A percentile compares a stretch with the other conserved stretches of the same genome.
phyloP scores from a whole-genome alignment of 2,113 vertebrate species.

The Platanista minor region DNA sequence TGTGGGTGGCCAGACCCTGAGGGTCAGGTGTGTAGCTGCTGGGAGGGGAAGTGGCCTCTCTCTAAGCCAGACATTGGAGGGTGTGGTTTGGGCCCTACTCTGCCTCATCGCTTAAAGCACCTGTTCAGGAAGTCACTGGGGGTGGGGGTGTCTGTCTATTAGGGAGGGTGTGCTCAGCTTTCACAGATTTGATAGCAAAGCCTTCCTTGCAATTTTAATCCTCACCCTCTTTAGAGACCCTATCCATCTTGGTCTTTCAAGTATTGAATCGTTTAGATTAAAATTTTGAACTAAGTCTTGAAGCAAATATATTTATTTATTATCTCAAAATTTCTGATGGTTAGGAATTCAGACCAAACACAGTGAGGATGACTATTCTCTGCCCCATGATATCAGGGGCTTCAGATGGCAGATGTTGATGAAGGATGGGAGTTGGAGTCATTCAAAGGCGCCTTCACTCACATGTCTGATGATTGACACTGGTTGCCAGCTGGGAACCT shows the following conservation, averaged over 20 bases:
- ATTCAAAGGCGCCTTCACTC: neutral
- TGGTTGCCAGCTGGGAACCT: neutral
- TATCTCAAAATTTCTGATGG: neutral
- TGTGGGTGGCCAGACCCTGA: neutral
- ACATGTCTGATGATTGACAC: neutral
- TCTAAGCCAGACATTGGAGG: neutral
- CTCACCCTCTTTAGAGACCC: neutral
- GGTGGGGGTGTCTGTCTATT: neutral
- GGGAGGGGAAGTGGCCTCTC: neutral
- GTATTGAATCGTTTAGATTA: neutral
- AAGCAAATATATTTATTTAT: neutral
- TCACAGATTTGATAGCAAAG: neutral
- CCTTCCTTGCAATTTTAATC: neutral
- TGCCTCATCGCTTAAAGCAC: neutral
- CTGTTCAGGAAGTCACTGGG: neutral
- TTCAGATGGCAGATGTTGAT: neutral
- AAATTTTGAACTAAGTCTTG: neutral
- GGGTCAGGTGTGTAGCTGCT: neutral
- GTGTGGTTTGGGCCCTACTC: neutral
- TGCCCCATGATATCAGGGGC: neutral
- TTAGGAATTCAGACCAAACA: neutral
- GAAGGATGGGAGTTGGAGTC: neutral
- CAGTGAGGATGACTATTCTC: neutral
- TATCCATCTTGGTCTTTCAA: conserved; percentile 9
- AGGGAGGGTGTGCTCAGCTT: neutral